phyloP scores from a whole-genome alignment of 2,113 vertebrate species.

The Synodontis membranacea region DNA sequence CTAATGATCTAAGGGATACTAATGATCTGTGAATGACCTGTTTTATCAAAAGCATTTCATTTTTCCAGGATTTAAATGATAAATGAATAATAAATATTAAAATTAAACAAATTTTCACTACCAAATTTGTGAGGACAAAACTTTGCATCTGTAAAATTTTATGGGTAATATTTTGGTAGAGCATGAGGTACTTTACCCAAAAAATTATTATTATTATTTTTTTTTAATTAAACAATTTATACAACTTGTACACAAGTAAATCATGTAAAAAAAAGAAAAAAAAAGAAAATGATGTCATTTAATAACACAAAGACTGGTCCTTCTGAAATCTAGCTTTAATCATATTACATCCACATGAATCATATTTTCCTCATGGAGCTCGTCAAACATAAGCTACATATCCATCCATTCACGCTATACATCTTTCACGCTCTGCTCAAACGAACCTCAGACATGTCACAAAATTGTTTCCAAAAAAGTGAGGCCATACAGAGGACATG shows the following conservation, averaged over 20 bases:
- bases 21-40: background rate
- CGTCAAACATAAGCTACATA: conserved; percentile 30
- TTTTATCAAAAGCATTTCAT: background rate
- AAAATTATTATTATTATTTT: too few relatives aligned
- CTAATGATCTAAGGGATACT: background rate
- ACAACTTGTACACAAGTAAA: too few relatives aligned
- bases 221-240: too few relatives aligned
- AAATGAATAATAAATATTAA: background rate
- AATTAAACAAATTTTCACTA: too few relatives aligned
- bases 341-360: conserved; percentile 63
- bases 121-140: background rate
- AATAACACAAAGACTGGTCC: conserved; percentile 18
- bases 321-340: conserved; percentile 68
- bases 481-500: conserved; percentile 62
- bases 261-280: background rate
- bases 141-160: background rate
- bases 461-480: conserved; percentile 35
- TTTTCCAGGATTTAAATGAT: background rate
- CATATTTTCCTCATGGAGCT: conserved; percentile 29
- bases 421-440: conserved; percentile 22
- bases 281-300: background rate
- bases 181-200: background rate
- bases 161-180: background rate
- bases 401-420: conserved; percentile 34
- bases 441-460: conserved; percentile 38